These are phyloP conservation scores for Proisotoma minuta DNA, from an alignment of 2,888 invertebrate genomes.

Conservation along the genomic window DNA sequence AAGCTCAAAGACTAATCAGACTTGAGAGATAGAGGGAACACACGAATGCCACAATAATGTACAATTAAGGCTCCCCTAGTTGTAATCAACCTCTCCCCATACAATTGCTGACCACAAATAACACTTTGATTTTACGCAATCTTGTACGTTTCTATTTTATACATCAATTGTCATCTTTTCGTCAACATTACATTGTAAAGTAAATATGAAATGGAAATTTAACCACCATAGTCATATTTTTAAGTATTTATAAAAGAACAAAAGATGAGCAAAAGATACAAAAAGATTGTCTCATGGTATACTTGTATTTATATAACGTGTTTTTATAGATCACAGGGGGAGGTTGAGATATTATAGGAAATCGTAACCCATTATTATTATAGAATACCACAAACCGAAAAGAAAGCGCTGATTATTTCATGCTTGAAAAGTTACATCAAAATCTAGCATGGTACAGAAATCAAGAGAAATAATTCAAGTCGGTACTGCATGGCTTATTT, in stretches of 20 bases:
- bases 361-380: conserved; percentile 10
- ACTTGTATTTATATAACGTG: no score
- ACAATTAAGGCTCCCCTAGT: conserved; percentile 38
- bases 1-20: conserved; percentile 42
- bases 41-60: conserved; percentile 41
- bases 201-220: no score
- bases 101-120: conserved; percentile 2
- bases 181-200: no score
- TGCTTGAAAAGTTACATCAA: conserved; percentile 8
- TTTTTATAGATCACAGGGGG: background rate
- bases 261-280: no score
- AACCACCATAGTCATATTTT: no score
- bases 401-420: conserved; percentile 14
- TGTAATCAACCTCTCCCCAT: conserved; percentile 23
- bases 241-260: no score
- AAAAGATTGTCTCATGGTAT: no score
- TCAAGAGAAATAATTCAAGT: no score
- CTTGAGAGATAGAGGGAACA: conserved; percentile 37
- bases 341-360: conserved; percentile 2
- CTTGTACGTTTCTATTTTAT: background rate
- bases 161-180: no score
- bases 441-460: no score
- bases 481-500: no score
- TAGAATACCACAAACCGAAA: conserved; percentile 14
- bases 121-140: conserved; percentile 17